phyloP scores from a whole-genome alignment of 2,888 invertebrate species.

The Erpobdella octoculata region DNA sequence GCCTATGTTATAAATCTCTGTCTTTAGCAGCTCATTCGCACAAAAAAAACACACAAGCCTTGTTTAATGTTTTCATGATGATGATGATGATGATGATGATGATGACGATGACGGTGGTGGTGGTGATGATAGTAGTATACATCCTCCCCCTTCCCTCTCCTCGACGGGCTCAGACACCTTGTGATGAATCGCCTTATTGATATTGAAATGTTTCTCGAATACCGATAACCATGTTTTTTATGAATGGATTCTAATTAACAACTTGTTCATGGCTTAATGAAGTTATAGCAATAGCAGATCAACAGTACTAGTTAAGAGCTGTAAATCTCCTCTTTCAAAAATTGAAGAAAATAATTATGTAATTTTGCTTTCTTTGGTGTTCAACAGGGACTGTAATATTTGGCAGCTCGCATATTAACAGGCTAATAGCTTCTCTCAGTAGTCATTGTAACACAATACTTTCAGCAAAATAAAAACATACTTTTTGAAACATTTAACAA shows the following conservation, averaged over 20 bases:
- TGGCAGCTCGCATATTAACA: constrained; percentile 10
- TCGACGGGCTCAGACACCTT: too few relatives aligned
- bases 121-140: constrained; percentile 5
- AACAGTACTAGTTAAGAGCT: too few relatives aligned
- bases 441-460: constrained; percentile 12
- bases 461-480: constrained; percentile 4
- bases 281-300: too few relatives aligned
- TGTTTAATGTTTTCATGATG: too few relatives aligned
- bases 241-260: too few relatives aligned
- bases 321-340: background rate
- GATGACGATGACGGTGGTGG: background rate
- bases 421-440: constrained; percentile 13
- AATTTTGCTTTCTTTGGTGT: constrained; percentile 2
- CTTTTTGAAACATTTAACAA: constrained; percentile 10
- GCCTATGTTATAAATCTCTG: background rate
- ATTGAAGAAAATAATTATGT: background rate
- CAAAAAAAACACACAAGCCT: background rate
- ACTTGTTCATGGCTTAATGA: too few relatives aligned
- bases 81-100: constrained; percentile 2
- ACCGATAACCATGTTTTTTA: too few relatives aligned
- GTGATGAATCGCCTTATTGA: too few relatives aligned
- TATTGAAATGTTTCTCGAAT: too few relatives aligned
- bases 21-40: background rate
- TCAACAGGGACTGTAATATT: background rate
- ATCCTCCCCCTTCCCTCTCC: too few relatives aligned